These are phyloP conservation scores for Diabrotica undecimpunctata DNA, from an alignment of 1,140 invertebrate genomes.

Conservation along the genomic window DNA sequence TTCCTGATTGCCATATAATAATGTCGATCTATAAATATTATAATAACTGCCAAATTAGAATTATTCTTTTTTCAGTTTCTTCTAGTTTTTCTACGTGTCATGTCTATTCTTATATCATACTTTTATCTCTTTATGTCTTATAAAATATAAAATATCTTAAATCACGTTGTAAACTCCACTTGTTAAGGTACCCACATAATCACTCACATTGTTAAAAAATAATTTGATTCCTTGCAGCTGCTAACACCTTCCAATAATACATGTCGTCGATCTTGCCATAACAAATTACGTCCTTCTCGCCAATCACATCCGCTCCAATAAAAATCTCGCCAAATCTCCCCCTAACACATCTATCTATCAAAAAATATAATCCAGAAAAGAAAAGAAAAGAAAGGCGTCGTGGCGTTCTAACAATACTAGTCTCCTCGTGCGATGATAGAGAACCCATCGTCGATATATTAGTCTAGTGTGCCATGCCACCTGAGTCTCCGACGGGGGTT, in stretches of 20 bases:
- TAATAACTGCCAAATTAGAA: too few relatives aligned
- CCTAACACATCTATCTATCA: neutral
- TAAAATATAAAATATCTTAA: too few relatives aligned
- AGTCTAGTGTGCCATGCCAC: slow-evolving; percentile 10
- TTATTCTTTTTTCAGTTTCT: too few relatives aligned
- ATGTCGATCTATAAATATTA: too few relatives aligned
- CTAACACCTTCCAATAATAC: too few relatives aligned
- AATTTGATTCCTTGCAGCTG: too few relatives aligned
- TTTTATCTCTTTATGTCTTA: too few relatives aligned
- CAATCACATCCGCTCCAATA: slow-evolving; percentile 2
- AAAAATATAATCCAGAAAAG: neutral
- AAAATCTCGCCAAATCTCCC: slow-evolving; percentile 1
- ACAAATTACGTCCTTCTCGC: neutral
- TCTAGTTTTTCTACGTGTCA: too few relatives aligned
- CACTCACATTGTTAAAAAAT: neutral
- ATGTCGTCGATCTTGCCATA: too few relatives aligned
- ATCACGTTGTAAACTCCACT: too few relatives aligned
- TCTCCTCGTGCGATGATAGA: slow-evolving; percentile 1
- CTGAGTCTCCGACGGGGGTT: slow-evolving; percentile 3
- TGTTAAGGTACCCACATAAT: neutral
- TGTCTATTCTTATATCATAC: too few relatives aligned
- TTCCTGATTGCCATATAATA: too few relatives aligned
- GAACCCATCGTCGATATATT: slow-evolving; percentile 9
- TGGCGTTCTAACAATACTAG: neutral
- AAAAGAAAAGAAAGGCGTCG: neutral